These are phyloP conservation scores for Epinephelus awoara DNA, from an alignment of 2,797 vertebrate species.

Conservation along the genomic window DNA sequence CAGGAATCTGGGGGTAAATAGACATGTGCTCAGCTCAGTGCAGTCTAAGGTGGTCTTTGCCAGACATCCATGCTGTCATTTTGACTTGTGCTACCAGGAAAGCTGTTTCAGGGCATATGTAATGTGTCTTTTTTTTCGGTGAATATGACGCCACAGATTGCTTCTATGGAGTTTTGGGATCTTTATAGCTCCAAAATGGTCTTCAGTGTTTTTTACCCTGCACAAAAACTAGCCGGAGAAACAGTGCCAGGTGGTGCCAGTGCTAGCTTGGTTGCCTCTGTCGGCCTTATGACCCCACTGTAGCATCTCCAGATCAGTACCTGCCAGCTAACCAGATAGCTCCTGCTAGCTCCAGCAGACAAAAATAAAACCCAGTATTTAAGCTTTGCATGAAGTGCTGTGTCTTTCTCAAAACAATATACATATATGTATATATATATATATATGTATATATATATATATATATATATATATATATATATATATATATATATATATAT, in stretches of 20 bases:
- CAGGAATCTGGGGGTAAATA: slow-evolving; percentile 61
- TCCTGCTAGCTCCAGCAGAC: background rate
- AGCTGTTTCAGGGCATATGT: slow-evolving; percentile 43
- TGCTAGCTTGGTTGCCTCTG: background rate
- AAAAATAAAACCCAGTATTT: background rate
- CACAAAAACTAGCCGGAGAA: background rate
- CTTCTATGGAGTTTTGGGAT: slow-evolving; percentile 1
- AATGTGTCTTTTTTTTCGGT: slow-evolving; percentile 30
- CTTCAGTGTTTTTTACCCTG: background rate
- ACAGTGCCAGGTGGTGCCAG: background rate
- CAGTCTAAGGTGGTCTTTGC: slow-evolving; percentile 35
- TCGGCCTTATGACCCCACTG: background rate
- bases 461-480: no score
- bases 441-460: no score
- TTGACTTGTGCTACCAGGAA: slow-evolving; percentile 51
- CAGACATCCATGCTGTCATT: slow-evolving; percentile 57
- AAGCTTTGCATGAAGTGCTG: background rate
- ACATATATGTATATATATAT: no score
- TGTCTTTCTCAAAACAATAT: background rate
- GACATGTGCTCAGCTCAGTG: slow-evolving; percentile 62
- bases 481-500: no score
- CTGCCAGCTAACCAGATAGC: background rate
- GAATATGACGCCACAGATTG: slow-evolving; percentile 4
- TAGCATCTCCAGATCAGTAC: background rate
- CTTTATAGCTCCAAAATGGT: slow-evolving; percentile 3